A percentile compares a stretch with the other conserved stretches of the same genome.
phyloP scores from a whole-genome alignment of 2,113 vertebrate genomes.

The Corythaixoides concolor region DNA sequence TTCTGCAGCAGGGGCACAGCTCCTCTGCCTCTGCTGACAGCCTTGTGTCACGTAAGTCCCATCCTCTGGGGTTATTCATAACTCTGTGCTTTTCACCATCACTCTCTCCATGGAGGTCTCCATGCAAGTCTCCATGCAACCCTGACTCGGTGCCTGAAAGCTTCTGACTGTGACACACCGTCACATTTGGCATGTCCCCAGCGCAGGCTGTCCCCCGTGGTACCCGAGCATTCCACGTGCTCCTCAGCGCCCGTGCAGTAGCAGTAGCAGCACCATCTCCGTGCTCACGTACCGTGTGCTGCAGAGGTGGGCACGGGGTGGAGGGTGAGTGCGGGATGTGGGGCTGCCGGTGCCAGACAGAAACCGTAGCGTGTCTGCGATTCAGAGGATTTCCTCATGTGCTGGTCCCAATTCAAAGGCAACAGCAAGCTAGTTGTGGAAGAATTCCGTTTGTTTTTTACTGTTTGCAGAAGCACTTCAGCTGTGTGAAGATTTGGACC shows the following conservation, averaged over 20 bases:
- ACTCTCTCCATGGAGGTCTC: no score
- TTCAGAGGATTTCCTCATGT: fast-evolving
- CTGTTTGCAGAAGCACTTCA: background rate
- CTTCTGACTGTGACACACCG: background rate
- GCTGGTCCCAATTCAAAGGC: background rate
- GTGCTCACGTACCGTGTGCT: background rate
- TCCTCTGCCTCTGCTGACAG: background rate
- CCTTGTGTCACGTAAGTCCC: fast-evolving
- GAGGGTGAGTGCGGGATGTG: background rate
- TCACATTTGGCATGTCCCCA: background rate
- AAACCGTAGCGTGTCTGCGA: fast-evolving
- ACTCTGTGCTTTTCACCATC: background rate
- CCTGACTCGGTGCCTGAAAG: fast-evolving
- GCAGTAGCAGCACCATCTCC: background rate
- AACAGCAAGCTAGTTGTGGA: background rate
- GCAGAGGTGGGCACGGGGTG: fast-evolving
- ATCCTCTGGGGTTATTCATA: background rate
- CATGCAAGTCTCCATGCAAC: no score
- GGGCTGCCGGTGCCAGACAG: fast-evolving
- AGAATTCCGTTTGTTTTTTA: background rate
- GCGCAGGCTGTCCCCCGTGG: fast-evolving
- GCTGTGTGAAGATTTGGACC: fast-evolving
- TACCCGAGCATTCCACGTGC: fast-evolving
- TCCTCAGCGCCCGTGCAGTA: background rate
- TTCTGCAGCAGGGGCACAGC: fast-evolving